These are phyloP conservation scores for Tenebrosternarchus preto DNA, from an alignment of 2,113 vertebrate species.

Conservation along the genomic window DNA sequence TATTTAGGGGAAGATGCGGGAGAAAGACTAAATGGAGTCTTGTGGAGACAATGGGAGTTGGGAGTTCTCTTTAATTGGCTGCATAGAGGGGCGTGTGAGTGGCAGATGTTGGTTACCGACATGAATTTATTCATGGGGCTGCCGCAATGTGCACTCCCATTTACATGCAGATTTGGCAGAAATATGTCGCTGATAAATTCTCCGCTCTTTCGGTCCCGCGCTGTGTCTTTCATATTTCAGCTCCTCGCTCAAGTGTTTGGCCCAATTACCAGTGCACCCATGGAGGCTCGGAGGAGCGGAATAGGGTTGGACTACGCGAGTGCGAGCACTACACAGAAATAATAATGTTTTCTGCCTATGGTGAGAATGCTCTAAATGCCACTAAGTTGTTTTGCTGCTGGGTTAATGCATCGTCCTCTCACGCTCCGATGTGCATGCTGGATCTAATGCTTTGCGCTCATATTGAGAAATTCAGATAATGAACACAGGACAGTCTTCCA, in stretches of 20 bases:
- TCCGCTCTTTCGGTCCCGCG: slow-evolving; percentile 31
- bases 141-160: slow-evolving; percentile 36
- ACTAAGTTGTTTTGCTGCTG: too few species aligned
- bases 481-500: background rate
- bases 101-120: slow-evolving; percentile 42
- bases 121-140: slow-evolving; percentile 47
- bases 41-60: background rate
- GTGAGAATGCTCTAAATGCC: too few species aligned
- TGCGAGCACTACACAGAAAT: slow-evolving; percentile 1
- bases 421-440: background rate
- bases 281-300: slow-evolving; percentile 8
- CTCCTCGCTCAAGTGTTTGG: slow-evolving; percentile 38
- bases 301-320: background rate
- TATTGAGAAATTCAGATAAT: too few species aligned
- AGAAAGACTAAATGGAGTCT: background rate
- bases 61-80: slow-evolving; percentile 10
- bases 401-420: background rate
- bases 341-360: background rate
- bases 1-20: background rate
- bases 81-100: slow-evolving; percentile 4
- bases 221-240: slow-evolving; percentile 35
- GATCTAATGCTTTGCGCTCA: background rate
- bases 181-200: slow-evolving; percentile 47
- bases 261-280: slow-evolving; percentile 43
- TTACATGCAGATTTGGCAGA: slow-evolving; percentile 50